Evolutionary conservation across 1,140 invertebrate genomes (phyloP).

Genomic region (Drosophila lowei): DNA sequence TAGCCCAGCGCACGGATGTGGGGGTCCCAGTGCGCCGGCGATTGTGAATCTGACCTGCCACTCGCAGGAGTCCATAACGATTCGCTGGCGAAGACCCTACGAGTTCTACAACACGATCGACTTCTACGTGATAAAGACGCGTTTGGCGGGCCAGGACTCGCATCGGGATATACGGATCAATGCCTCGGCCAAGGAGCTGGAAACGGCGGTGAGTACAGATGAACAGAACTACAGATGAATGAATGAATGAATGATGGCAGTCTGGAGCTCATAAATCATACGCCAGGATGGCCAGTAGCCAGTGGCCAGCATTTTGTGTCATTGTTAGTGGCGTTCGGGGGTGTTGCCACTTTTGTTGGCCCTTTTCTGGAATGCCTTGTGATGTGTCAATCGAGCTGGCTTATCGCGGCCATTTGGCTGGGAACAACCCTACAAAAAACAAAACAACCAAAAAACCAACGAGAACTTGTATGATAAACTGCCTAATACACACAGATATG

Average conservation of each 20-base stretch:
- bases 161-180: constrained; percentile 87
- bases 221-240: no score
- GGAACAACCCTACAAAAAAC: constrained; percentile 10
- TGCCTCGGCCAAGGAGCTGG: constrained; percentile 85
- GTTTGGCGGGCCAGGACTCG: constrained; percentile 85
- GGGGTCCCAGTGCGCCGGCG: constrained; percentile 90
- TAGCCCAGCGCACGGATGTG: constrained; percentile 91
- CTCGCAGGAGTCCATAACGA: constrained; percentile 88
- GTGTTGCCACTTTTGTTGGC: constrained; percentile 28
- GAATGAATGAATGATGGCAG: constrained; percentile 1
- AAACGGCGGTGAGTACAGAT: constrained; percentile 85
- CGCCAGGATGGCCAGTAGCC: constrained; percentile 9
- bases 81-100: constrained; percentile 91
- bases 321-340: constrained; percentile 14
- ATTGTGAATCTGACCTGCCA: constrained; percentile 93
- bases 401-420: constrained; percentile 47
- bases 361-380: background rate
- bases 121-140: constrained; percentile 90
- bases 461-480: constrained; percentile 44
- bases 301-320: constrained; percentile 5
- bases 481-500: constrained; percentile 40
- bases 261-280: constrained; percentile 21
- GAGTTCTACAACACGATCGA: constrained; percentile 90
- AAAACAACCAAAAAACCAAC: constrained; percentile 15
- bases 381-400: constrained; percentile 58